Conservation (phyloP, 2,888 invertebrate species). For the Taphrorychus bicolor region DNA sequence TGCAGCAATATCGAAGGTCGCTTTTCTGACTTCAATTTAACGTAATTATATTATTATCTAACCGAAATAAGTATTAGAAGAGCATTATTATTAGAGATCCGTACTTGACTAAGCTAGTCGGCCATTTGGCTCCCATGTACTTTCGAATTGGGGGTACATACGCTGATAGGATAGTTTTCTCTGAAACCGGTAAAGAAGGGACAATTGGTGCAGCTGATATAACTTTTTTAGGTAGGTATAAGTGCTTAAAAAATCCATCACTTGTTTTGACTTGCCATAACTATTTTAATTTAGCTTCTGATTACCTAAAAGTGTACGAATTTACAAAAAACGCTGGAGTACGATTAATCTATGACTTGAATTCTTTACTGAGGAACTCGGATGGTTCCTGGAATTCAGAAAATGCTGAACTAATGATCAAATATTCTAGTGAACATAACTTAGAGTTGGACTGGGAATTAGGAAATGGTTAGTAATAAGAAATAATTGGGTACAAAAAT, state of each 20-base stretch:
- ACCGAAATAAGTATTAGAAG: no score
- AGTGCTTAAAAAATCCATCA: neutral
- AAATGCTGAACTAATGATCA: conserved; percentile 71
- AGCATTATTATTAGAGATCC: conserved; percentile 41
- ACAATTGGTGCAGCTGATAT: conserved; percentile 1
- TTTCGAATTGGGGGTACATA: conserved; percentile 74
- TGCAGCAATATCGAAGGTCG: conserved; percentile 16
- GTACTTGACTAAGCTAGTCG: conserved; percentile 61
- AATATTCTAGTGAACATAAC: conserved; percentile 60
- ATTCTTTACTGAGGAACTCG: conserved; percentile 21
- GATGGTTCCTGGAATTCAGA: conserved; percentile 67
- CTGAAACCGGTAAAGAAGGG: conserved; percentile 41
- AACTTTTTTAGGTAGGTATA: conserved; percentile 11
- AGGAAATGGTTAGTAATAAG: conserved; percentile 64
- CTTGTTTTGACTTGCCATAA: conserved; percentile 47
- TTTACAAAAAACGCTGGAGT: conserved; percentile 19
- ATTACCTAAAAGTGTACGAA: conserved; percentile 20
- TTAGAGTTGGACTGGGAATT: conserved; percentile 70
- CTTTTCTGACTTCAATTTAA: conserved; percentile 20
- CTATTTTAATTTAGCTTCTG: no score
- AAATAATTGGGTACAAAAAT: no score
- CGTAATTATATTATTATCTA: conserved; percentile 6
- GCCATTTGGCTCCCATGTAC: conserved; percentile 68
- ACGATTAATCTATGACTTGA: conserved; percentile 15
- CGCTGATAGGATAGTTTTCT: conserved; percentile 71